These are phyloP conservation scores for Galagoides demidoff DNA, from an alignment of 2,797 vertebrate species.

Conservation along the genomic window DNA sequence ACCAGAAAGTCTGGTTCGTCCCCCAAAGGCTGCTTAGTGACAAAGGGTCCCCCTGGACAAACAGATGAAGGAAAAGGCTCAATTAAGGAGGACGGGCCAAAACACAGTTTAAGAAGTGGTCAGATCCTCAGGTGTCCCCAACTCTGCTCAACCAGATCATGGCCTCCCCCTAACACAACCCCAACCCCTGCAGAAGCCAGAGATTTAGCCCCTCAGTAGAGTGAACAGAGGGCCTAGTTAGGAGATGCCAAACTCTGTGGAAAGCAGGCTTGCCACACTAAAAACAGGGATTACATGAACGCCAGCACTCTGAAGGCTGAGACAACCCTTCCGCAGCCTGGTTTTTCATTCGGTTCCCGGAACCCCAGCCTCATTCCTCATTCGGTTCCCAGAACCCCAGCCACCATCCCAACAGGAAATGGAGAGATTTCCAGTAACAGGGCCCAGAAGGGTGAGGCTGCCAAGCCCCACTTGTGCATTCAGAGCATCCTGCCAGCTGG, in stretches of 20 bases:
- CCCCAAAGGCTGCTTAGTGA: background rate
- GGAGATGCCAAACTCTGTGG: background rate
- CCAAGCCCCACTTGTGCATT: background rate
- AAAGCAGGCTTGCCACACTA: background rate
- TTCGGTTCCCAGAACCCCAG: background rate
- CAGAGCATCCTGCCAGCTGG: background rate
- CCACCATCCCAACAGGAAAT: background rate
- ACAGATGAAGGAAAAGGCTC: background rate
- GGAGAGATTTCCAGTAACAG: background rate
- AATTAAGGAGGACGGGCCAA: background rate
- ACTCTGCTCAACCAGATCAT: background rate
- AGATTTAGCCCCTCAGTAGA: background rate
- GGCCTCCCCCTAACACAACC: background rate
- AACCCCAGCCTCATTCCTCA: background rate
- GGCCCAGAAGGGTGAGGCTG: background rate
- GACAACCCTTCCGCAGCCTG: background rate
- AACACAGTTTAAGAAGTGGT: background rate
- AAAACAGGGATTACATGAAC: background rate
- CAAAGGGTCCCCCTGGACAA: background rate
- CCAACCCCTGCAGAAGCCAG: background rate
- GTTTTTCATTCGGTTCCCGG: background rate
- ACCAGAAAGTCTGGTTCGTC: rapidly evolving
- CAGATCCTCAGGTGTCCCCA: background rate
- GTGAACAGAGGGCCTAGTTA: background rate
- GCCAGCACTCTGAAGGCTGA: background rate